A percentile compares a stretch with the other conserved stretches of the same genome.
phyloP scores from a whole-genome alignment of 1,140 invertebrate species.

The Diuraphis noxia region DNA sequence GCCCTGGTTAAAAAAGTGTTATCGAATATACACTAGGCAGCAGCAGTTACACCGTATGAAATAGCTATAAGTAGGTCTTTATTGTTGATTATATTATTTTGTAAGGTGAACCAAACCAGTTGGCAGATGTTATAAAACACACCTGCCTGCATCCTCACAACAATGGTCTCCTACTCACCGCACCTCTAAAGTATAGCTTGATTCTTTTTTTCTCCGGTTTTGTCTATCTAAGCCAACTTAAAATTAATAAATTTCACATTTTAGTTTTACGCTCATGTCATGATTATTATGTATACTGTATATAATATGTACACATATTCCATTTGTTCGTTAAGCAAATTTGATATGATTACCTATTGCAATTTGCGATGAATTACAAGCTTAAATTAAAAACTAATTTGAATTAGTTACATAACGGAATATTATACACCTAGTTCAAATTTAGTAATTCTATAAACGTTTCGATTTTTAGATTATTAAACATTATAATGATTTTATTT shows the following conservation, averaged over 20 bases:
- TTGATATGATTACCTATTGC: background rate
- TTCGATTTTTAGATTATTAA: background rate
- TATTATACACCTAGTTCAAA: background rate
- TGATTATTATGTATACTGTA: background rate
- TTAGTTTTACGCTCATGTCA: background rate
- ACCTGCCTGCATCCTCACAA: conserved; percentile 52
- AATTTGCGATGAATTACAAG: background rate
- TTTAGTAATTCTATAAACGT: background rate
- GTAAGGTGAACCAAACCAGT: conserved; percentile 54
- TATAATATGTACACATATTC: background rate
- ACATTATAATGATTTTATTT: background rate
- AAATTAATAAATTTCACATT: conserved; percentile 40
- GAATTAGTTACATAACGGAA: background rate
- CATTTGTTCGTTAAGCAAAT: background rate
- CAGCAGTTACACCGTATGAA: conserved; percentile 11
- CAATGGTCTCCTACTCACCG: conserved; percentile 46
- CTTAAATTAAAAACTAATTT: background rate
- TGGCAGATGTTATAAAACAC: conserved; percentile 53
- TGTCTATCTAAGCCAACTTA: background rate
- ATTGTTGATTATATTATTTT: conserved; percentile 54
- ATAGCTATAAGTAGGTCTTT: conserved; percentile 51
- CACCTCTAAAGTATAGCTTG: conserved; percentile 34
- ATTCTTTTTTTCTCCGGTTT: conserved; percentile 42
- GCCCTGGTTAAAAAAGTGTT: conserved; percentile 31
- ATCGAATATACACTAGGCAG: conserved; percentile 15